phyloP scores from a whole-genome alignment of 2,888 invertebrate species.

The Octodonta nipae region DNA sequence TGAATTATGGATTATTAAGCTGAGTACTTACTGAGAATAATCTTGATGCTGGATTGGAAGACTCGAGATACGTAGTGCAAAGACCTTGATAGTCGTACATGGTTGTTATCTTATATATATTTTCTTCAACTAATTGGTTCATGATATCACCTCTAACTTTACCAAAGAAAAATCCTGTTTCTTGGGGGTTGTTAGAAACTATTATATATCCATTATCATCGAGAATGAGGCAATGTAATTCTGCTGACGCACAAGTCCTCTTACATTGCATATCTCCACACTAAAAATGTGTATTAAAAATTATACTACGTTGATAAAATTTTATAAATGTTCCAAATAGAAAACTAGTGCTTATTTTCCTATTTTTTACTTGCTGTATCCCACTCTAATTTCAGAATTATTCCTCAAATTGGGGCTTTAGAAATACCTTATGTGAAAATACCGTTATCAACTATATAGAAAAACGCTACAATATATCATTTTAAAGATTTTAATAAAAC shows the following conservation, averaged over 20 bases:
- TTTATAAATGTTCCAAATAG: too few species aligned
- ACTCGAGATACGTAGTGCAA: slow-evolving; percentile 58
- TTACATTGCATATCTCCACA: slow-evolving; percentile 32
- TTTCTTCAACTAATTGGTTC: slow-evolving; percentile 58
- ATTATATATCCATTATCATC: slow-evolving; percentile 84
- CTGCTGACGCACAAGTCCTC: slow-evolving; percentile 49
- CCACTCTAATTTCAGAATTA: too few species aligned
- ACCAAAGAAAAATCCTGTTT: slow-evolving; percentile 78
- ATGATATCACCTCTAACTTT: slow-evolving; percentile 60
- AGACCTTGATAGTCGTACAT: slow-evolving; percentile 83
- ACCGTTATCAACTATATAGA: too few species aligned
- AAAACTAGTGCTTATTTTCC: too few species aligned
- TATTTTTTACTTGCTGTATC: too few species aligned
- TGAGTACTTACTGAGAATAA: slow-evolving; percentile 27
- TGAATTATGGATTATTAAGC: too few species aligned
- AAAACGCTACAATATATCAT: too few species aligned
- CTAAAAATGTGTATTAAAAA: too few species aligned
- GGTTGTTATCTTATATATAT: slow-evolving; percentile 60
- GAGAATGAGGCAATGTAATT: slow-evolving; percentile 68
- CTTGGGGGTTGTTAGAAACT: slow-evolving; percentile 47
- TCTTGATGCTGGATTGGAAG: slow-evolving; percentile 38
- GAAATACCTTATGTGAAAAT: too few species aligned
- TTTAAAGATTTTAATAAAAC: too few species aligned
- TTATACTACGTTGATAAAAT: too few species aligned
- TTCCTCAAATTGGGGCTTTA: too few species aligned